phyloP scores from a whole-genome alignment of 1,140 invertebrate species.

The Drosophila paulistorum region DNA sequence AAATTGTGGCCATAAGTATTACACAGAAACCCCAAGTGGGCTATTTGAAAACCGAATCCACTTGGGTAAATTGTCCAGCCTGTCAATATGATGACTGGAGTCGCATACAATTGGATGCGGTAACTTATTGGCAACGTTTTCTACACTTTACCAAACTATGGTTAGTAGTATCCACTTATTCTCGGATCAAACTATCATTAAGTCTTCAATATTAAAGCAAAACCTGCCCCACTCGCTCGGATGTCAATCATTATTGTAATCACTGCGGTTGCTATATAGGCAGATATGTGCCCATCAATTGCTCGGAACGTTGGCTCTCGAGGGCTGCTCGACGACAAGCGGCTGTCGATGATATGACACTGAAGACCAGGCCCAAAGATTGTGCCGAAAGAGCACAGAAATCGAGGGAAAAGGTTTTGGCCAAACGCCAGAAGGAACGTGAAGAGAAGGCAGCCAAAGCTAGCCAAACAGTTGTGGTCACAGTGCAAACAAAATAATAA shows the following conservation, averaged over 20 bases:
- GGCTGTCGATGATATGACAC: conserved; percentile 61
- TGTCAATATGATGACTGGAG: conserved; percentile 61
- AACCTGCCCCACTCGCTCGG: conserved; percentile 57
- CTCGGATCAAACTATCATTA: too few relatives aligned
- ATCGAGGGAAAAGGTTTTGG: conserved; percentile 53
- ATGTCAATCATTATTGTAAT: conserved; percentile 75
- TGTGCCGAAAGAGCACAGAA: conserved; percentile 69
- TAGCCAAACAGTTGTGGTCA: conserved; percentile 32
- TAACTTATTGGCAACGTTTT: conserved; percentile 64
- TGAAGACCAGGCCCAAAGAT: conserved; percentile 66
- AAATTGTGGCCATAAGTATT: conserved; percentile 60
- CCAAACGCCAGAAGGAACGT: conserved; percentile 42
- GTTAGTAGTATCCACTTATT: conserved; percentile 24
- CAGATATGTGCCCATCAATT: conserved; percentile 57
- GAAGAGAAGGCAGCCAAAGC: conserved; percentile 38
- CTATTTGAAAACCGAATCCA: conserved; percentile 54
- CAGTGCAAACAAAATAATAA: conserved; percentile 21
- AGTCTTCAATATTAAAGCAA: conserved; percentile 45
- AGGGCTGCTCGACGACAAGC: conserved; percentile 60
- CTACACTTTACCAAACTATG: conserved; percentile 62
- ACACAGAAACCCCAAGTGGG: conserved; percentile 48
- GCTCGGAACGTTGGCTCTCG: conserved; percentile 68
- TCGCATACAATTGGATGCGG: conserved; percentile 59
- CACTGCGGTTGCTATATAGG: conserved; percentile 77
- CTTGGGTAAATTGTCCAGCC: conserved; percentile 67